Evolutionary conservation across 2,888 invertebrate species (phyloP).

Genomic region (Beris morrisii): DNA sequence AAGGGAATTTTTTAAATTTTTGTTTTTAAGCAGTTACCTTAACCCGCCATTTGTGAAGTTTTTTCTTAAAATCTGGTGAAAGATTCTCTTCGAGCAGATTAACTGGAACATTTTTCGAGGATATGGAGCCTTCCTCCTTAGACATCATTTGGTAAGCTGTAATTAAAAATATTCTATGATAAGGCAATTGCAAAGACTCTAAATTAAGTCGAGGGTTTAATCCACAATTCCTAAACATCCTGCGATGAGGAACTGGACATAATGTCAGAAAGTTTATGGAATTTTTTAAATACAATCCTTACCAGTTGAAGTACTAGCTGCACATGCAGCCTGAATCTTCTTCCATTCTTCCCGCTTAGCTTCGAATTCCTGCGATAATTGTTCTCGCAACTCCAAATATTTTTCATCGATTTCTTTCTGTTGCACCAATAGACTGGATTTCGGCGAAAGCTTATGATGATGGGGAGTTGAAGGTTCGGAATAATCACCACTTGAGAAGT

Average conservation of each 20-base stretch:
- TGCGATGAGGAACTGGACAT: no score
- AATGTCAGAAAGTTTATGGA: no score
- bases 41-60: slow-evolving; percentile 84
- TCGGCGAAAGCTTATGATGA: slow-evolving; percentile 41
- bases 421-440: slow-evolving; percentile 49
- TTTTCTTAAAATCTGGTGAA: slow-evolving; percentile 79
- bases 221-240: no score
- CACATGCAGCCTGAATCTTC: slow-evolving; percentile 48
- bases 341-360: slow-evolving; percentile 71
- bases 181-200: background rate
- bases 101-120: slow-evolving; percentile 47
- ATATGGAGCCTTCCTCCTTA: slow-evolving; percentile 49
- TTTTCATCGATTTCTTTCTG: slow-evolving; percentile 71
- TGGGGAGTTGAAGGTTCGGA: slow-evolving; percentile 57
- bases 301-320: slow-evolving; percentile 20
- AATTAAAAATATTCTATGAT: background rate
- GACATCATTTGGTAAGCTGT: slow-evolving; percentile 42
- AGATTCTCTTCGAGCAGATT: slow-evolving; percentile 66
- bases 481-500: slow-evolving; percentile 57
- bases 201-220: no score
- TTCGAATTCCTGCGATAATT: slow-evolving; percentile 74
- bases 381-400: slow-evolving; percentile 71
- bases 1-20: background rate
- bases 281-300: background rate
- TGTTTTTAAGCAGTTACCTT: slow-evolving; percentile 46